A percentile compares a stretch with the other conserved stretches of the same genome.
Conservation (phyloP, 1,140 invertebrate species). For the Euborellia annulipes region DNA sequence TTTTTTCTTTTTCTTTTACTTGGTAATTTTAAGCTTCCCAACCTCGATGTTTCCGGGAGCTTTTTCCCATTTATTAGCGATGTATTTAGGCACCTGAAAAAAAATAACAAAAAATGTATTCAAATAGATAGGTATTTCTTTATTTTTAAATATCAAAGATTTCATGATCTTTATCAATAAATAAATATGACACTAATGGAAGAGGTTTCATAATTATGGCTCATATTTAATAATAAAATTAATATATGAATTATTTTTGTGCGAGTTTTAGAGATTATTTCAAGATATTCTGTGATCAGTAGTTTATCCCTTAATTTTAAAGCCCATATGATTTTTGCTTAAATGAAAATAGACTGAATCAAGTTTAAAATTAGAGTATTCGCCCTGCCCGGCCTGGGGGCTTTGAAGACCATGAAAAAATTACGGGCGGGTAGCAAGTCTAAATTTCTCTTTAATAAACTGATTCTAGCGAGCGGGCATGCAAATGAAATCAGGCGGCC, state of each 20-base stretch:
- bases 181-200: background rate
- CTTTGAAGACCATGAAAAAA: no score
- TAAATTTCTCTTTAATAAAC: no score
- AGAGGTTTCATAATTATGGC: background rate
- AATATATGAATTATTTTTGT: background rate
- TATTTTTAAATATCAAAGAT: background rate
- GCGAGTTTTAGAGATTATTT: background rate
- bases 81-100: constrained; percentile 69
- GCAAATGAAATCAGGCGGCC: no score
- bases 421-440: no score
- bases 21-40: constrained; percentile 59
- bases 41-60: constrained; percentile 58
- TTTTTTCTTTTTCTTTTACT: constrained; percentile 31
- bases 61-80: constrained; percentile 80
- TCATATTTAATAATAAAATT: background rate
- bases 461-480: no score
- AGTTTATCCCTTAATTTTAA: no score
- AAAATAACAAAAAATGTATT: background rate
- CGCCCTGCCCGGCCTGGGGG: no score
- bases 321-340: no score
- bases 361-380: no score
- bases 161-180: background rate
- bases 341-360: no score
- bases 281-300: no score
- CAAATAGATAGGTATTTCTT: background rate